Percentiles rank a stretch among this genome's conserved stretches.
phyloP scores from a whole-genome alignment of 2,113 vertebrate genomes.

The Nettapus auritus region DNA sequence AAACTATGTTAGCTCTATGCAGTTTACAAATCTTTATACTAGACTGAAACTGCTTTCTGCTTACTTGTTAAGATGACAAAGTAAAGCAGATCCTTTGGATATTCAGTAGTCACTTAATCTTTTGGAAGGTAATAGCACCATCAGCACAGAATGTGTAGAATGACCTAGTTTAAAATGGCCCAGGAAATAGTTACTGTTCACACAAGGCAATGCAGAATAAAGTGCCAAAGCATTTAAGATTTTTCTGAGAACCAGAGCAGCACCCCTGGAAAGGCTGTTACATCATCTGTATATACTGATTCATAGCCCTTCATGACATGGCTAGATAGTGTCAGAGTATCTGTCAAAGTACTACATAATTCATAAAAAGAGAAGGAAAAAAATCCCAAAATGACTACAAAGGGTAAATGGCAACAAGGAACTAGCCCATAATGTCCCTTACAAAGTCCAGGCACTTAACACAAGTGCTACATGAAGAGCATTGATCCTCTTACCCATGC shows the following conservation, averaged over 20 bases:
- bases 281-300: neutral
- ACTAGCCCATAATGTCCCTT: neutral
- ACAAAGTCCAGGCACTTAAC: neutral
- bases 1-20: neutral
- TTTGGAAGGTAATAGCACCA: constrained; percentile 79
- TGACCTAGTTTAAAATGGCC: constrained; percentile 67
- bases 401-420: neutral
- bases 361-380: neutral
- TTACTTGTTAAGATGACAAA: constrained; percentile 82
- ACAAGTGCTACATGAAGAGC: neutral
- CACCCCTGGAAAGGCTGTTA: neutral
- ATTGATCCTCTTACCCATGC: neutral
- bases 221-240: neutral
- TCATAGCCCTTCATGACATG: neutral
- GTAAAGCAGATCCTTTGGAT: constrained; percentile 80
- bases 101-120: constrained; percentile 81
- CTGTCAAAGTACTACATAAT: neutral
- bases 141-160: constrained; percentile 85
- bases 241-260: neutral
- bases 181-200: neutral
- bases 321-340: neutral
- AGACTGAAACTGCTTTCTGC: neutral
- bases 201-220: neutral
- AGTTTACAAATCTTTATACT: neutral
- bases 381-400: neutral